Base-by-base conservation (phyloP, 2,797 vertebrate species). In the Acrossocheilus wenchowensis region DNA sequence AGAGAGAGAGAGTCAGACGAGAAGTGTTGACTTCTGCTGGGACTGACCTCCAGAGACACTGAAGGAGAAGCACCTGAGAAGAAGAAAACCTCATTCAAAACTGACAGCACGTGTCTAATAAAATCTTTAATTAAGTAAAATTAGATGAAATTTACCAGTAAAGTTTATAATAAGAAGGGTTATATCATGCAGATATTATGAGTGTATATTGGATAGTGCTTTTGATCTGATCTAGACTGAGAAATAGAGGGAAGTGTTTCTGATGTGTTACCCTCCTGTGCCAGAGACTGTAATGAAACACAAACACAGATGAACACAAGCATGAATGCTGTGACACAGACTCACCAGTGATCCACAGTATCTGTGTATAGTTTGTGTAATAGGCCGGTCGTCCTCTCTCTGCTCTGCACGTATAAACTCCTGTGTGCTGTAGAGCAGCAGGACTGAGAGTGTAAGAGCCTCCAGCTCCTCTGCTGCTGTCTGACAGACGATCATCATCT, bases 21-120 rank as follows among this genome's bases (percentile, higher is more conserved):
- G 41, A 92, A 92, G 52, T 92, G 88, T 23, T 92, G 92, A 14
- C 50, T 84, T 89, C 88, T 90, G 88, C 87, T 81, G 52, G 91
- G 90, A 85, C 12, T 87, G 69, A 88, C 87, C 6, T 57, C 84
- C 84, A 77, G 36, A 57, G 88, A 72, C 11, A 26, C 41, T 69
- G 34, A 69, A 69, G 34, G 5, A 81, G 41, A 11, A 10, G 36
- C 0, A 39, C 72, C 91, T 91, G 78, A 79, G 11, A 60, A 21
- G 80, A 69, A 64, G 9, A 39, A 71, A 9, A 45, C 48, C 10
- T 15, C 17, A 2, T 6, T 57, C 3, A 21, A 14, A 62, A 83
- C 15, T 50, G 23, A 45, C 39, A 72, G 39, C 72, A 30, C 30
- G 30, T 30, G 30, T 30, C 30, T 30, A 30, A 30, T 30, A 30